A percentile compares a stretch with the other conserved stretches of the same genome.
Evolutionary conservation across 2,888 invertebrate genomes (phyloP).

Genomic region (Hirudinaria manillensis): DNA sequence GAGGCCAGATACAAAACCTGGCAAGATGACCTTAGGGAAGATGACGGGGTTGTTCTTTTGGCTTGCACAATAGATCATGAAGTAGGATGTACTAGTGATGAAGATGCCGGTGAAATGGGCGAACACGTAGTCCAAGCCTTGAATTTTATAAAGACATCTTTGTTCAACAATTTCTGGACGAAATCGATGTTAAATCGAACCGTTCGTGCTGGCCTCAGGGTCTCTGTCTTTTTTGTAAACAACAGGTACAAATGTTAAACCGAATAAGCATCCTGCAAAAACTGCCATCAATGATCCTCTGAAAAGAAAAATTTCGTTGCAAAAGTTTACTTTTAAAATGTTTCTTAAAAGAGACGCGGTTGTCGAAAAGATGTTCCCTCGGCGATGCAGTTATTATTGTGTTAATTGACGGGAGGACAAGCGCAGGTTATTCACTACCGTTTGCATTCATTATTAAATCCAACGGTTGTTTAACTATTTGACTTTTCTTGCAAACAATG

Average conservation of each 20-base stretch:
- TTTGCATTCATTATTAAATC: too few relatives aligned
- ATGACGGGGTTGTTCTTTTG: constrained; percentile 52
- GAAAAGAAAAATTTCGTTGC: constrained; percentile 36
- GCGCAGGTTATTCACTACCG: background rate
- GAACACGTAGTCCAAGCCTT: constrained; percentile 56
- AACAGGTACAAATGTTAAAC: constrained; percentile 56
- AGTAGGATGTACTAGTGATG: constrained; percentile 51
- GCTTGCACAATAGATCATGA: constrained; percentile 52
- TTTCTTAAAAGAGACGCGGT: background rate
- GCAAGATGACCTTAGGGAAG: constrained; percentile 50
- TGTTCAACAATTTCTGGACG: background rate
- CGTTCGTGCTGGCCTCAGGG: constrained; percentile 44
- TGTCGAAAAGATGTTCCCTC: too few relatives aligned
- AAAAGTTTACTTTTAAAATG: constrained; percentile 11
- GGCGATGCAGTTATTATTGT: too few relatives aligned
- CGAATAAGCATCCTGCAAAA: constrained; percentile 55
- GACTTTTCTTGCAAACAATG: too few relatives aligned
- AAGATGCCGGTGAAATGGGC: constrained; percentile 56
- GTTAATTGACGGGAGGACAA: background rate
- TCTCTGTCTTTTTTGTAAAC: constrained; percentile 54
- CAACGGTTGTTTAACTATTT: too few relatives aligned
- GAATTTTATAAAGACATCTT: constrained; percentile 11
- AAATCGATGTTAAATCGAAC: constrained; percentile 39
- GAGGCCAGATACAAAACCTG: constrained; percentile 54
- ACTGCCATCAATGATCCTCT: constrained; percentile 54